These are phyloP conservation scores for Tupiocoris notatus DNA, from an alignment of 2,888 invertebrate genomes.

Conservation along the genomic window DNA sequence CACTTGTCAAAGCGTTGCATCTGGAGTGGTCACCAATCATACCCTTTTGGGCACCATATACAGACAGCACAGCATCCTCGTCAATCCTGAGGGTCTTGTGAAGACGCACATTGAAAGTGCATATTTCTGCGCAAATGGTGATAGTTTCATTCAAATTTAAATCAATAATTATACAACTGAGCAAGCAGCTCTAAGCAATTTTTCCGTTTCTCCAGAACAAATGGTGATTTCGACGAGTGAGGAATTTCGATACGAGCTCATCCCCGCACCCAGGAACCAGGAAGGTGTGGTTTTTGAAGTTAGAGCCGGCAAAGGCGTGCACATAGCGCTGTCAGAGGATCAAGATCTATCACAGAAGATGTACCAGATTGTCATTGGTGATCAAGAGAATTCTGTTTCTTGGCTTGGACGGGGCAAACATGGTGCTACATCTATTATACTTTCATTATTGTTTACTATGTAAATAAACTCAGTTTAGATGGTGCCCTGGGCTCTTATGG, in stretches of 20 bases:
- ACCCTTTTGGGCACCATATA: conserved; percentile 64
- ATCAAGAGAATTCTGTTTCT: conserved; percentile 59
- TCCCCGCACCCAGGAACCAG: conserved; percentile 63
- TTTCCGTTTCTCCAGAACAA: conserved; percentile 58
- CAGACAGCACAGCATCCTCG: conserved; percentile 62
- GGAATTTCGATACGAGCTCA: conserved; percentile 66
- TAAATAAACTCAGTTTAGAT: too few relatives aligned
- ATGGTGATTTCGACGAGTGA: conserved; percentile 63
- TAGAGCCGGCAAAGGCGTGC: conserved; percentile 60
- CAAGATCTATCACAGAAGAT: conserved; percentile 61
- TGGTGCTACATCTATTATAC: too few relatives aligned
- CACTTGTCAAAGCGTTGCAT: conserved; percentile 62
- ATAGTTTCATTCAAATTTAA: too few relatives aligned
- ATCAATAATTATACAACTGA: conserved; percentile 9
- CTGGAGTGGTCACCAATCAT: conserved; percentile 58
- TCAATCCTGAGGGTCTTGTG: conserved; percentile 64
- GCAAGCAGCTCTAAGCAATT: too few relatives aligned
- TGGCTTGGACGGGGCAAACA: conserved; percentile 68
- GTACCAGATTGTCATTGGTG: conserved; percentile 64
- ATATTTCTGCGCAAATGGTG: conserved; percentile 69
- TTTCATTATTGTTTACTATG: too few relatives aligned
- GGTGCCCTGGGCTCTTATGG: too few relatives aligned
- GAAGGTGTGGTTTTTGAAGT: conserved; percentile 65
- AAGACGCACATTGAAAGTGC: conserved; percentile 67
- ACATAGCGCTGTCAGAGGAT: conserved; percentile 61